Base-by-base conservation (phyloP, 2,797 vertebrate species). In the Anas flavirostris region DNA sequence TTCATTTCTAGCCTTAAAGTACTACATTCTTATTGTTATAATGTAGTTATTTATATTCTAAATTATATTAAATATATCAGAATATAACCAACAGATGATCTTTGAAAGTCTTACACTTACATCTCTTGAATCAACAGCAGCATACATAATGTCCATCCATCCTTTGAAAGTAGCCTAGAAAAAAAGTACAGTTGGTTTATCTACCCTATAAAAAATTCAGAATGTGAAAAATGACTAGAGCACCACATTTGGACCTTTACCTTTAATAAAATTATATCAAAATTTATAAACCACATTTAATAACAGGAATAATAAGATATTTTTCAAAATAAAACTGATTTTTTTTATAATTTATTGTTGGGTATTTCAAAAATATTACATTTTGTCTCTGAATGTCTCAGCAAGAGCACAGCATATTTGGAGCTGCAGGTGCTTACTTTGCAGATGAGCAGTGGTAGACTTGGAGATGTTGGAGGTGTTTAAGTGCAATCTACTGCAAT, bases 61-160 rank as follows among this genome's bases (percentile, higher is more conserved):
- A 72, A 13, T 9, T 76, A 12, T 79, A 18, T 85, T 84, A 37
- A 46, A 35, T 55, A 44, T 37, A 56, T 33, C 58, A 62, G 52
- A 81, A 91, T 82, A 81, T 70, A 86, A 62, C 12, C 46, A 93
- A 33, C n/a, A 64, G 82, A 73, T 73, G 58, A 56, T 37, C 39
- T 80, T 72, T 88, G 29, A 90, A 72, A 90, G 21, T 74, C 59
- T 88, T 90, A 89, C 72, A 98, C 99, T 98, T 98, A 99, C 99
- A 94, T 99, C 98, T 98, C 99, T 97, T 64, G 99, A 99, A 97
- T 99, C 99, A 93, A 99, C 99, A 72, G 99, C 99, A 94, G 99
- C 99, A 94, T 99, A 99, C 99, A 99, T 99, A 95, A 99, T 99
- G 91, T 99, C 99, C 99, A 99, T 99, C 99, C 99, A 99, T 56